A percentile compares a stretch with the other conserved stretches of the same genome.
Evolutionary conservation across 2,888 invertebrate species (phyloP).

Genomic region (Cosmopolites sordidus): DNA sequence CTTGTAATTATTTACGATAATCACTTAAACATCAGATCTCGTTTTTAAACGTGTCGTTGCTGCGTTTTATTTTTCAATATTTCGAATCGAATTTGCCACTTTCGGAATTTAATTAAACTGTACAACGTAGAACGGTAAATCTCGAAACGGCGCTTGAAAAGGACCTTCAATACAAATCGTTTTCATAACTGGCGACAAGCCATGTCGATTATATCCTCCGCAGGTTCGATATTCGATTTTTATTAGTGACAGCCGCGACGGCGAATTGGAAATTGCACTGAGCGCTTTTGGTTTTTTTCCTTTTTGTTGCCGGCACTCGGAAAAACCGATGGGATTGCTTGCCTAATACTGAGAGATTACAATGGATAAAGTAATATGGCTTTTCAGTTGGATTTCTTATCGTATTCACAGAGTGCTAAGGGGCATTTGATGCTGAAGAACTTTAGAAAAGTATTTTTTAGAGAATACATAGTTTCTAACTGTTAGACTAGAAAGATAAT

Average conservation of each 20-base stretch:
- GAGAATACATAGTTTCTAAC: too few relatives aligned
- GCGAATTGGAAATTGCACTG: neutral
- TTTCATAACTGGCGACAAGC: constrained; percentile 1
- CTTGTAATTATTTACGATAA: too few relatives aligned
- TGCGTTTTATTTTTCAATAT: too few relatives aligned
- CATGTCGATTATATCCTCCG: neutral
- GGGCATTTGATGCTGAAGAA: too few relatives aligned
- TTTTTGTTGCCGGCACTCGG: neutral
- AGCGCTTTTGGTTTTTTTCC: neutral
- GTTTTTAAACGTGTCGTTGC: too few relatives aligned
- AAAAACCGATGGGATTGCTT: neutral
- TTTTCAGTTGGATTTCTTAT: too few relatives aligned
- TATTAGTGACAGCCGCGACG: neutral
- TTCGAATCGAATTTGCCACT: neutral
- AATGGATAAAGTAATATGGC: neutral
- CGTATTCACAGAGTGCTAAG: too few relatives aligned
- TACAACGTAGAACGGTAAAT: neutral
- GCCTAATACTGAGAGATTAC: neutral
- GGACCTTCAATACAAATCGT: neutral
- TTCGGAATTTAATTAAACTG: neutral
- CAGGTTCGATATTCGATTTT: constrained; percentile 1
- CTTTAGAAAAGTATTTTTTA: too few relatives aligned
- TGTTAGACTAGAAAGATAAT: too few relatives aligned
- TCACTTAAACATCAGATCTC: too few relatives aligned
- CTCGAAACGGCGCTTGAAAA: neutral